phyloP scores from a whole-genome alignment of 1,140 invertebrate genomes.

The Magallana angulata region DNA sequence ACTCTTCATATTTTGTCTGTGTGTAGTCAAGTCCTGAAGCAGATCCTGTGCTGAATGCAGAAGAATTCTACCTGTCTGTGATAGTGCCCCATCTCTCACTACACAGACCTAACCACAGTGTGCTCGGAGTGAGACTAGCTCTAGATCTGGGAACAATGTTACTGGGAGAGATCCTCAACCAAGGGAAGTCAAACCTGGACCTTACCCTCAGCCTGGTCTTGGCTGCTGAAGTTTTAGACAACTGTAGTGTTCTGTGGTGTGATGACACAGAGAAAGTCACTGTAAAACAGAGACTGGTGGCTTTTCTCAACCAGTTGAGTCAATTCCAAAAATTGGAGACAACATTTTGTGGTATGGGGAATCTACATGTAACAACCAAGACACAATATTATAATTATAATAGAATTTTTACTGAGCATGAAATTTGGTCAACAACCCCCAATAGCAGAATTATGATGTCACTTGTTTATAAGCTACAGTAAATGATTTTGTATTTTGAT shows the following conservation, averaged over 20 bases:
- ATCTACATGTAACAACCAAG: not conserved
- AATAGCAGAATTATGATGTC: too few relatives aligned
- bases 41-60: not conserved
- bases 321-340: not conserved
- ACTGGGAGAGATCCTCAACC: not conserved
- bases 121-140: not conserved
- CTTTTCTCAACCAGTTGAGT: not conserved
- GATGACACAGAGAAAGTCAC: not conserved
- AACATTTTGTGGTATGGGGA: not conserved
- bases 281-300: not conserved
- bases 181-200: not conserved
- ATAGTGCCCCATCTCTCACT: not conserved
- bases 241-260: not conserved
- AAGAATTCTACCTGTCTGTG: not conserved
- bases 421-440: too few relatives aligned
- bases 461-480: too few relatives aligned
- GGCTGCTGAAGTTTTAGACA: not conserved
- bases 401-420: too few relatives aligned
- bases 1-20: too few relatives aligned
- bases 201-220: not conserved
- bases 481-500: not conserved
- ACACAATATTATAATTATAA: too few relatives aligned
- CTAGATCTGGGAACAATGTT: not conserved
- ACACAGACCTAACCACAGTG: not conserved
- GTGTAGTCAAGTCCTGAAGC: not conserved